Percentiles rank a stretch among this genome's conserved stretches.
Conservation (phyloP, 2,113 vertebrate species). For the Dascyllus trimaculatus region DNA sequence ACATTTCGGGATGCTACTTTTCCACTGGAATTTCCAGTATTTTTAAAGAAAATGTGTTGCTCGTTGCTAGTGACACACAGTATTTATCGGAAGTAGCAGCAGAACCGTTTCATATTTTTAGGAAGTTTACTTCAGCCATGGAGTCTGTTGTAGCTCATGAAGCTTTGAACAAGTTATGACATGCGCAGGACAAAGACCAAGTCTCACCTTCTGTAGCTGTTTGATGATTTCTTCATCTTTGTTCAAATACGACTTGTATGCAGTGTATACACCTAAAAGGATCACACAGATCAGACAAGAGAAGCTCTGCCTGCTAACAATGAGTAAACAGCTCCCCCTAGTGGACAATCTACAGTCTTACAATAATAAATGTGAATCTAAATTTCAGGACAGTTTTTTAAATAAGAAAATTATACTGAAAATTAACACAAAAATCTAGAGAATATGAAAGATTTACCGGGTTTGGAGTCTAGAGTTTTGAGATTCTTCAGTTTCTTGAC, state of each 20-base stretch:
- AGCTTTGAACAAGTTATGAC: too few relatives aligned
- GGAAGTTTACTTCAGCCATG: too few relatives aligned
- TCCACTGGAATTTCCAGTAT: too few relatives aligned
- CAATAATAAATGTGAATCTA: not conserved
- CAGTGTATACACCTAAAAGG: slow-evolving; percentile 94
- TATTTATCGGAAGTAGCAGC: too few relatives aligned
- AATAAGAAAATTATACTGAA: not conserved
- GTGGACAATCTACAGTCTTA: not conserved
- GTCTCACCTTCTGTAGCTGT: slow-evolving; percentile 94
- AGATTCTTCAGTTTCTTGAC: slow-evolving; percentile 98
- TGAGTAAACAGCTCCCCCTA: not conserved
- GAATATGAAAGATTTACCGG: slow-evolving; percentile 83
- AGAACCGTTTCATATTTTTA: too few relatives aligned
- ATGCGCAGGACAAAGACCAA: not conserved
- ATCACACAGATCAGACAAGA: slow-evolving; percentile 9
- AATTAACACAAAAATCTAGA: not conserved
- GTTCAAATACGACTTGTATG: slow-evolving; percentile 96
- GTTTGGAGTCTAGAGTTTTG: slow-evolving; percentile 98
- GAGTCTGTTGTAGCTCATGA: too few relatives aligned
- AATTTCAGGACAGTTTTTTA: not conserved
- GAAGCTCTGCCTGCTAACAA: not conserved
- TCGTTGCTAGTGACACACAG: too few relatives aligned
- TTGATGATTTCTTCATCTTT: slow-evolving; percentile 97
- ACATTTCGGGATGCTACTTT: too few relatives aligned
- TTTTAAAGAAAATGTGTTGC: too few relatives aligned